Evolutionary conservation across 2,113 vertebrate genomes (phyloP).

Genomic region (Ophiodon elongatus): DNA sequence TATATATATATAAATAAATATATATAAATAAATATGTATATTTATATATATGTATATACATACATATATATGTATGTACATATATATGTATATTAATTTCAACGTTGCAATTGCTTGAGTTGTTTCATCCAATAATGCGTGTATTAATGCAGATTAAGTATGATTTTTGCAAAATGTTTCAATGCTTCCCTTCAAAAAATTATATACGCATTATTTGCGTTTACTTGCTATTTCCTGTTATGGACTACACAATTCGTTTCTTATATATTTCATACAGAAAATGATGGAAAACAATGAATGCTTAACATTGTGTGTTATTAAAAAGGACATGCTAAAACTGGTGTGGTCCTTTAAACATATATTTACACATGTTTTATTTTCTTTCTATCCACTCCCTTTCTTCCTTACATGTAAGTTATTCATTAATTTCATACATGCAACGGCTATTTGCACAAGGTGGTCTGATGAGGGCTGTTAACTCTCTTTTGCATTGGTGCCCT

Average conservation of each 20-base stretch:
- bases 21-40: too few relatives aligned
- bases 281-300: neutral
- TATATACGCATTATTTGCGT: neutral
- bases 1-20: too few relatives aligned
- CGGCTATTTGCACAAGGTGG: slow-evolving; percentile 18
- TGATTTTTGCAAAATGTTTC: neutral
- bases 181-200: neutral
- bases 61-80: too few relatives aligned
- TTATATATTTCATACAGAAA: neutral
- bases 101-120: neutral
- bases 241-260: neutral
- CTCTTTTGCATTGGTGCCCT: neutral
- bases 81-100: neutral
- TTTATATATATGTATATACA: neutral
- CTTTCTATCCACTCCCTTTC: neutral
- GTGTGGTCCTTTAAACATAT: neutral
- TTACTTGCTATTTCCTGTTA: neutral
- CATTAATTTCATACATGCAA: neutral
- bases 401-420: neutral
- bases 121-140: neutral
- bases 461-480: neutral
- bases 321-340: neutral
- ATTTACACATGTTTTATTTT: neutral
- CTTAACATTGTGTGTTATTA: neutral
- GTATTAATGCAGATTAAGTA: neutral